Evolutionary conservation across 2,888 invertebrate species (phyloP).

Genomic region (Stegana nigrithorax): DNA sequence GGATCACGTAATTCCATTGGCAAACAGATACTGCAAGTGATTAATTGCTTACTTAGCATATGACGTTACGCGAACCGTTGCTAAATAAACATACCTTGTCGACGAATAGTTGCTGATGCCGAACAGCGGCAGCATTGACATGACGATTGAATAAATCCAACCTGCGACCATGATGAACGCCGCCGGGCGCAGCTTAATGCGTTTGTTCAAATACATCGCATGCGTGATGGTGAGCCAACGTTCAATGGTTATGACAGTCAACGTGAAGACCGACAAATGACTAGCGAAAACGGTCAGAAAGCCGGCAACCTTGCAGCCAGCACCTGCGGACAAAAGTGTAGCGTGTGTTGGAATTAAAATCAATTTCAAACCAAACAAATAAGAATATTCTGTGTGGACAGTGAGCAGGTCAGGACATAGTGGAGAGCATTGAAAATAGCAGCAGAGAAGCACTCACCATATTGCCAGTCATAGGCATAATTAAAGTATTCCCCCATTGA

Average conservation of each 20-base stretch:
- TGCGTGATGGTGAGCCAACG: slow-evolving; percentile 87
- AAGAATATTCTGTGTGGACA: neutral
- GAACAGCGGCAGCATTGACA: slow-evolving; percentile 83
- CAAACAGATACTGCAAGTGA: slow-evolving; percentile 81
- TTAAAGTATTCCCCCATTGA: slow-evolving; percentile 91
- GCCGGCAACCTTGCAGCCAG: slow-evolving; percentile 87
- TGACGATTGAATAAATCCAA: slow-evolving; percentile 81
- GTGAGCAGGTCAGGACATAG: too few species aligned
- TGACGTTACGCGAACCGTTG: too few species aligned
- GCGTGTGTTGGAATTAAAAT: neutral
- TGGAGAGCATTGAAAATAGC: too few species aligned
- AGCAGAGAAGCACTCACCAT: too few species aligned
- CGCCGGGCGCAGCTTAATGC: slow-evolving; percentile 80
- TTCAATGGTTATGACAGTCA: slow-evolving; percentile 88
- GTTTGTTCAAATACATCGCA: slow-evolving; percentile 84
- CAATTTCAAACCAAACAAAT: slow-evolving; percentile 4
- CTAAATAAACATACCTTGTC: slow-evolving; percentile 72
- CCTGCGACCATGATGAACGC: slow-evolving; percentile 82
- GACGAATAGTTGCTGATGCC: slow-evolving; percentile 90
- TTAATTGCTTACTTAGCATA: too few species aligned
- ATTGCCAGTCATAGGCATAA: slow-evolving; percentile 91
- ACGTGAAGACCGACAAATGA: slow-evolving; percentile 87
- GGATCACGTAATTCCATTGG: slow-evolving; percentile 83
- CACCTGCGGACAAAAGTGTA: slow-evolving; percentile 68
- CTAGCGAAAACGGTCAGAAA: slow-evolving; percentile 89